These are phyloP conservation scores for Parasteatoda tepidariorum DNA, from an alignment of 1,140 invertebrate genomes.

Conservation along the genomic window DNA sequence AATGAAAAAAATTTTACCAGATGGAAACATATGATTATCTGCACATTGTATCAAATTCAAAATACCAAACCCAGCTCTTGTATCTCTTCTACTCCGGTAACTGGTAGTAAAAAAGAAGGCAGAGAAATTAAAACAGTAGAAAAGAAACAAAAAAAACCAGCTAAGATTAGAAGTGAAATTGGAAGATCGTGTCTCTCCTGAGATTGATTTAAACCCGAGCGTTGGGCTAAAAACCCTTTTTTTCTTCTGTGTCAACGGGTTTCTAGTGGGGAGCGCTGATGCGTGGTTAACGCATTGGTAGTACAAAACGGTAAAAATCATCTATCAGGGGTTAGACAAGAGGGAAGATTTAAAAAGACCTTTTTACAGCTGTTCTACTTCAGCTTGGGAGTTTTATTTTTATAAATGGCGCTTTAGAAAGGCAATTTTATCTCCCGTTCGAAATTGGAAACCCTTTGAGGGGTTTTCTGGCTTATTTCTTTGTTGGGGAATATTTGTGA, in stretches of 20 bases:
- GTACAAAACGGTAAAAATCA: conserved; percentile 11
- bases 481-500: no score
- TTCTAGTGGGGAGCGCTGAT: background rate
- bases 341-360: conserved; percentile 5
- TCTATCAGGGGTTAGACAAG: conserved; percentile 15
- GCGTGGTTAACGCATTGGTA: background rate
- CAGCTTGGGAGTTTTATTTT: background rate
- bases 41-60: conserved; percentile 36
- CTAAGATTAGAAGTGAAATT: conserved; percentile 42
- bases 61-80: conserved; percentile 19
- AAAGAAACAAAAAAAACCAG: conserved; percentile 25
- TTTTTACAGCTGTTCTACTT: background rate
- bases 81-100: background rate
- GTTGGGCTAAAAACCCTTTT: conserved; percentile 22
- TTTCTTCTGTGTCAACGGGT: conserved; percentile 27
- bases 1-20: background rate
- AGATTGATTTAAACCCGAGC: conserved; percentile 42
- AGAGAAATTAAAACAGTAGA: conserved; percentile 23
- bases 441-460: background rate
- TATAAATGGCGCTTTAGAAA: conserved; percentile 34
- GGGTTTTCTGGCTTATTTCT: background rate
- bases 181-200: conserved; percentile 15
- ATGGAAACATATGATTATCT: conserved; percentile 17
- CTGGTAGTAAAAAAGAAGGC: background rate
- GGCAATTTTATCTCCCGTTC: background rate